Percentiles rank a stretch among this genome's conserved stretches.
Evolutionary conservation across 92 coral and sea anemone genomes (phyloP).

Genomic region (Epizoanthus rinbou): DNA sequence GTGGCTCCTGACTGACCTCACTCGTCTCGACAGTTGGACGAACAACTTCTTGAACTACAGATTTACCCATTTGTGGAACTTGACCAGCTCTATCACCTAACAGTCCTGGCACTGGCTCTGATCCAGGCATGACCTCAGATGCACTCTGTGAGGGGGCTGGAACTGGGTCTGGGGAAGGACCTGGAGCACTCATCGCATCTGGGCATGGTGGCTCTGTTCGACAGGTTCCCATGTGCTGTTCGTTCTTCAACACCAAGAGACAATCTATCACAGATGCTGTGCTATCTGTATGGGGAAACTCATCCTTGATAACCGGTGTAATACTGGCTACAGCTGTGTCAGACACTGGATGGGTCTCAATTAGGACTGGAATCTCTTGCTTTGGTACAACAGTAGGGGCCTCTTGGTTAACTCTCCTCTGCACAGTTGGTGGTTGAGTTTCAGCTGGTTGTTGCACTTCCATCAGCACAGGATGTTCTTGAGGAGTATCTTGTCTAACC

Average conservation of each 20-base stretch:
- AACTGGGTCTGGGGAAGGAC: too few relatives aligned
- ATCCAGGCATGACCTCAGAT: background rate
- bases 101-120: background rate
- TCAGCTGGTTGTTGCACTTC: background rate
- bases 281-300: background rate
- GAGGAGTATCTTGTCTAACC: background rate
- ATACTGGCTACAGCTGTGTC: background rate
- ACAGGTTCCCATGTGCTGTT: background rate
- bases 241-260: background rate
- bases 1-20: background rate
- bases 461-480: too few relatives aligned
- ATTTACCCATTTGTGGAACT: background rate
- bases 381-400: background rate
- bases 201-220: background rate
- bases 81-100: background rate
- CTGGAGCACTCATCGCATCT: background rate
- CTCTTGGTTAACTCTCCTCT: background rate
- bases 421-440: background rate
- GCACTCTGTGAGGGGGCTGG: background rate
- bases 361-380: background rate
- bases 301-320: background rate
- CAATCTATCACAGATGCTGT: background rate
- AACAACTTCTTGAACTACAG: too few relatives aligned
- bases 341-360: background rate
- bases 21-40: background rate